Conservation (phyloP, 2,888 invertebrate species). For the Oligia latruncula region DNA sequence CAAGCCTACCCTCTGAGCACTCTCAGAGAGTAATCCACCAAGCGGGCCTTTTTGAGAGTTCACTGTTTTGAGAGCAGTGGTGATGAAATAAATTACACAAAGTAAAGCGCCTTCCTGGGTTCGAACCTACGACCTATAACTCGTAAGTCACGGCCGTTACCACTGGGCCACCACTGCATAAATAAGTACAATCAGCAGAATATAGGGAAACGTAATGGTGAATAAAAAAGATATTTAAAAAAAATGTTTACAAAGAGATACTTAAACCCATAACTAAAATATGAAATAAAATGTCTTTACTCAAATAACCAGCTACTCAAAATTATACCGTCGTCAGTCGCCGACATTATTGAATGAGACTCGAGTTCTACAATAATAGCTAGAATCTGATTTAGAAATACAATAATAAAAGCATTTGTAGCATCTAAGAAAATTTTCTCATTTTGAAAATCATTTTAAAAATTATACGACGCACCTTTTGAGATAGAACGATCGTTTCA, state of each 20-base stretch:
- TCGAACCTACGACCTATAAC: too few species aligned
- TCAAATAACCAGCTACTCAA: background rate
- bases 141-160: too few species aligned
- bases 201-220: too few species aligned
- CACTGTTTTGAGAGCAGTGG: too few species aligned
- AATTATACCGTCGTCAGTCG: slow-evolving; percentile 1
- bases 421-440: background rate
- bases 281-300: background rate
- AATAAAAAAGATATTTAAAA: background rate
- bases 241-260: background rate
- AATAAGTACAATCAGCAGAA: background rate
- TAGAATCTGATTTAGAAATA: slow-evolving; percentile 30
- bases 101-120: too few species aligned
- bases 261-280: background rate
- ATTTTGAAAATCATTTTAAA: slow-evolving; percentile 14
- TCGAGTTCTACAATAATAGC: slow-evolving; percentile 11
- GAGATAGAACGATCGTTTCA: background rate
- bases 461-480: slow-evolving; percentile 21
- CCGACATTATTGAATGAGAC: slow-evolving; percentile 2
- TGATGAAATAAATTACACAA: too few species aligned
- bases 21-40: too few species aligned
- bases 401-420: slow-evolving; percentile 20
- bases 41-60: too few species aligned
- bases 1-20: too few species aligned
- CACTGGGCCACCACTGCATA: too few species aligned